phyloP scores from a whole-genome alignment of 2,113 vertebrate species.

The Gasterosteus nipponicus region DNA sequence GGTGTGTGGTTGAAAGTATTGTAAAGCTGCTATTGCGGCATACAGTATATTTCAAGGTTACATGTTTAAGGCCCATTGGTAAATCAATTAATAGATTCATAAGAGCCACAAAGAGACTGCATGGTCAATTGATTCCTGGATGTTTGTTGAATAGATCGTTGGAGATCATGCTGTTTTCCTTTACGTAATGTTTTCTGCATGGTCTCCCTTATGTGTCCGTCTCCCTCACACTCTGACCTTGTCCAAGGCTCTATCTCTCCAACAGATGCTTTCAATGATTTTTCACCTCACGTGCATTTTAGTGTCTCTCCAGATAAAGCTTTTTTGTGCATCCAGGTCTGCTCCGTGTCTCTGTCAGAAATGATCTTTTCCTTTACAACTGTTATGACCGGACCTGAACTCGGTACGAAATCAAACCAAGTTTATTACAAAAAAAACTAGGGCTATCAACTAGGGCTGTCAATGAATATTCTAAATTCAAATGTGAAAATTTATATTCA shows the following conservation, averaged over 20 bases:
- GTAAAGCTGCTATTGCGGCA: not conserved
- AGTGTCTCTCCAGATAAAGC: not conserved
- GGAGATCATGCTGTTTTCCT: not conserved
- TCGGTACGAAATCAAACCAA: no score
- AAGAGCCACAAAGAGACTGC: not conserved
- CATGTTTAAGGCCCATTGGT: not conserved
- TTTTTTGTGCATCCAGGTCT: not conserved
- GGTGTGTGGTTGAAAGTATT: constrained; percentile 5
- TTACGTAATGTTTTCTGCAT: not conserved
- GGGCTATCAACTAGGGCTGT: no score
- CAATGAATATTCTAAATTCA: no score
- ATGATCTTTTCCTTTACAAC: not conserved
- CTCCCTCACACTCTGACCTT: constrained; percentile 29
- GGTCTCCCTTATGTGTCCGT: not conserved
- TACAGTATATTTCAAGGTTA: constrained; percentile 30
- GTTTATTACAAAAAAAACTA: no score
- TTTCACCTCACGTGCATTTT: constrained; percentile 31
- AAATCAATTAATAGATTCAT: constrained; percentile 24
- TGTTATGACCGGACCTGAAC: no score
- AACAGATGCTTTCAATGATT: constrained; percentile 25
- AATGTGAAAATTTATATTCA: no score
- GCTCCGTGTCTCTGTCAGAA: constrained; percentile 16
- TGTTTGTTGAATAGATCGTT: constrained; percentile 11
- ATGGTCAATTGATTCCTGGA: constrained; percentile 23
- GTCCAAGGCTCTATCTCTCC: constrained; percentile 9